phyloP scores from a whole-genome alignment of 2,888 invertebrate species.

The Parnassius mnemosyne region DNA sequence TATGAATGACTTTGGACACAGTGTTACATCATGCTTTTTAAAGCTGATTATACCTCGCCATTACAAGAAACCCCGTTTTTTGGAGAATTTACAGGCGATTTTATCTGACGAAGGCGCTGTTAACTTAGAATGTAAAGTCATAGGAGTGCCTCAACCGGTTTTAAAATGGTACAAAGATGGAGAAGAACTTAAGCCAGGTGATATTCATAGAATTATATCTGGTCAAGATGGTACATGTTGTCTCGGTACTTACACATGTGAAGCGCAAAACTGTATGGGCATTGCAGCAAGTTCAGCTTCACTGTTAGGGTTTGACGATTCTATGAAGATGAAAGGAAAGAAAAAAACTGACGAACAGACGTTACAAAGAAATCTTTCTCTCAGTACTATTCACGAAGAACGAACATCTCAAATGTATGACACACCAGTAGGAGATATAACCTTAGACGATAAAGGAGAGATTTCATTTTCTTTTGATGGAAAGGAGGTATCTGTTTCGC shows the following conservation, averaged over 20 bases:
- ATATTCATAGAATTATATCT: constrained; percentile 94
- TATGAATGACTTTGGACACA: constrained; percentile 93
- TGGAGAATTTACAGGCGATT: constrained; percentile 91
- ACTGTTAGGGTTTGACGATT: constrained; percentile 92
- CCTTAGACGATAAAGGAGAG: constrained; percentile 90
- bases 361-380: constrained; percentile 87
- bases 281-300: constrained; percentile 93
- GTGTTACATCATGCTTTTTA: constrained; percentile 92
- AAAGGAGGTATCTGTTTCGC: constrained; percentile 93
- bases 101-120: constrained; percentile 94
- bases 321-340: constrained; percentile 76
- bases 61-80: constrained; percentile 92
- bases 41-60: constrained; percentile 92
- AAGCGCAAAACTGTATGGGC: constrained; percentile 95
- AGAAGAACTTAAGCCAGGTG: constrained; percentile 92
- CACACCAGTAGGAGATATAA: constrained; percentile 88
- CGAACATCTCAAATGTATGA: constrained; percentile 93
- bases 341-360: constrained; percentile 75
- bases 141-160: constrained; percentile 94
- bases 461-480: constrained; percentile 95
- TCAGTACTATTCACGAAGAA: constrained; percentile 95
- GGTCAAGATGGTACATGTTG: constrained; percentile 95
- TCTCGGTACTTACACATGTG: constrained; percentile 93
- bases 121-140: constrained; percentile 95
- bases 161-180: constrained; percentile 97